Base-by-base conservation (phyloP, 2,113 vertebrate genomes). In the Cichladusa arquata region DNA sequence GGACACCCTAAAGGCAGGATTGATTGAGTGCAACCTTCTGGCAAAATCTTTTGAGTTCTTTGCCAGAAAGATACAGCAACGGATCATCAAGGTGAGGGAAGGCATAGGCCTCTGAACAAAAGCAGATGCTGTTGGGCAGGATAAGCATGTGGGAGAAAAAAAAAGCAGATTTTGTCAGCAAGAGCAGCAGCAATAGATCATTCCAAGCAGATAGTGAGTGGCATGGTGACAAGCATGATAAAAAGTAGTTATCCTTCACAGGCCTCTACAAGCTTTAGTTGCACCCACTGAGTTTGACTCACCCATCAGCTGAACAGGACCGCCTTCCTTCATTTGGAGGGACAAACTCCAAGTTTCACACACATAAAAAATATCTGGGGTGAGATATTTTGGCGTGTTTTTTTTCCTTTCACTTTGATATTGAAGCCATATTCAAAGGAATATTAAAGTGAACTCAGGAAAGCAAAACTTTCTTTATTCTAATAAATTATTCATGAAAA, bases 11-110 rank as follows among this genome's bases (percentile, higher is more conserved):
- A 95, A 94, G 95, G 92, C 88, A 97, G 91, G 77, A 95, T 97
- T 97, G 94, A 95, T 97, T 95, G 92, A 97, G 94, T 96, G 92
- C 86, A 96, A 94, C 71, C 96, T 95, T 93, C 94, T 16, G 61
- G 92, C 89, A 95, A 96, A 97, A 86, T 95, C 95, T 96, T 95
- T 97, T 96, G 83, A 94, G 95, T 64, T 95, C 81, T 93, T 94
- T 96, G 94, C 94, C 94, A 93, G 88, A 89, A 96, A 93, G 51
- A 92, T 69, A 81, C 91, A 96, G 89, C 72, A 94, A 94, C 57
- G 69, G 83, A 94, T 76, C 91, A 93, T 95, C 92, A 95, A 96
- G 94, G 92, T 95, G 83, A 95, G 65, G 65, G 81, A 94, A 97
- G 69, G 57, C 65, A 89, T 78, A 89, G 77, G 86, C 60, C 65